Conservation (phyloP, 2,113 vertebrate species). For the Plectropomus leopardus region DNA sequence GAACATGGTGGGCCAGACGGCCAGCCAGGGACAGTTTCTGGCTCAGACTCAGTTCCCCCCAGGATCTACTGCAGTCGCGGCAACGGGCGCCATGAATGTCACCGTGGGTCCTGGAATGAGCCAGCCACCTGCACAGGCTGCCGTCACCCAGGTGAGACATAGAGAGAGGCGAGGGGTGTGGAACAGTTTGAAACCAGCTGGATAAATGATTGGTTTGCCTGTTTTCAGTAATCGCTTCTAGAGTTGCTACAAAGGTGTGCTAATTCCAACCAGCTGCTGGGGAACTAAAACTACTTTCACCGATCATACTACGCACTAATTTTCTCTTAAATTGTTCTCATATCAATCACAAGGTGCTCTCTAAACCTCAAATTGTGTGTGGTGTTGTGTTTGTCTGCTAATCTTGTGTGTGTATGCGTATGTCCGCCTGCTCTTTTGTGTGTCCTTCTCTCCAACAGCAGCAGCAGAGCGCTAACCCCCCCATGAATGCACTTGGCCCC, state of each 20-base stretch:
- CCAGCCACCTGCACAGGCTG: slow-evolving; percentile 89
- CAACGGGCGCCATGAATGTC: slow-evolving; percentile 88
- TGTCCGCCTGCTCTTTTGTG: slow-evolving; percentile 61
- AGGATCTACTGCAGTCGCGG: slow-evolving; percentile 82
- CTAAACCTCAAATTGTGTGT: slow-evolving; percentile 61
- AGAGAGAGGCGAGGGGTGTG: not conserved
- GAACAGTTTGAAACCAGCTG: not conserved
- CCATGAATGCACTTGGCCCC: slow-evolving; percentile 92
- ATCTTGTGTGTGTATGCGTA: slow-evolving; percentile 13
- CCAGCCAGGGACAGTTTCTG: slow-evolving; percentile 92
- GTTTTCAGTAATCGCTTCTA: not conserved
- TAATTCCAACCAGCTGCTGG: slow-evolving; percentile 21
- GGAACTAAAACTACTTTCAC: slow-evolving; percentile 45
- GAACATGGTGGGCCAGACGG: slow-evolving; percentile 91
- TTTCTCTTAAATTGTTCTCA: slow-evolving; percentile 45
- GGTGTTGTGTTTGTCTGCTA: slow-evolving; percentile 61
- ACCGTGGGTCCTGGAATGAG: slow-evolving; percentile 88
- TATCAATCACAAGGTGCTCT: slow-evolving; percentile 42
- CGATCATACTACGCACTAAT: slow-evolving; percentile 56
- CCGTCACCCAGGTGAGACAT: slow-evolving; percentile 84
- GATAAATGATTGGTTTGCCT: not conserved
- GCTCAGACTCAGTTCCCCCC: slow-evolving; percentile 90
- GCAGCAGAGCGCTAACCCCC: slow-evolving; percentile 90
- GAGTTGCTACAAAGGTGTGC: not conserved
- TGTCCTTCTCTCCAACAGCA: slow-evolving; percentile 82